Base-by-base conservation (phyloP, 2,888 invertebrate genomes). In the Mylabris sibirica region DNA sequence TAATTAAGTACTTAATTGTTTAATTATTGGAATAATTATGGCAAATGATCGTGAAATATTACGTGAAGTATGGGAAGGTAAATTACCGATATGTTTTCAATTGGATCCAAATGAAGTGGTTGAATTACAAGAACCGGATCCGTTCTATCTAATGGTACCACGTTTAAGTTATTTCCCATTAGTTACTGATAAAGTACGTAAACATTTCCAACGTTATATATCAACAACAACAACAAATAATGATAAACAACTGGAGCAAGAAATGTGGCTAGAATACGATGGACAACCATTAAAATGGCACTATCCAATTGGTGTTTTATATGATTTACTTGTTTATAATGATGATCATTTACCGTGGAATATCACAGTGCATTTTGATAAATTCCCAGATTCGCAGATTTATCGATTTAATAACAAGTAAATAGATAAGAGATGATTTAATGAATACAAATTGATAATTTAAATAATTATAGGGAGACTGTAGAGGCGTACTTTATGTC, bases 401-500 rank as follows among this genome's bases (percentile, higher is more conserved):
- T 90, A 98, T 76, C 93, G 92, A 82, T 96, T 96, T 82, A 90
- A 90, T 63, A 94, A 91, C 80, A 94, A 93, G 95, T 95, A 88
- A 30, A 30, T 30, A 30, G n/a, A n/a, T n/a, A 80, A 2, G 41
- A 5, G 3, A 83, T 78, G 14, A 63, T 65, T 38, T 3, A 4
- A 17, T 53, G 1, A 1, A 60, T 62, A 44, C 61, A 63, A 26
- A 34, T 61, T 20, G 35, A 22, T 62, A 62, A 53, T 67, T 60
- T 66, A 11, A 38, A 53, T n/a, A 59, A 64, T 69, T 68, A 64
- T 70, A 96, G 95, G 84, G 98, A 98, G 83, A 89, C 92, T 14
- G 92, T 99, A 17, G 97, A 98, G 85, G 92, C 97, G 2, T 93
- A 97, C 84, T 99, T 96, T 84, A 93, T 99, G 91, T 93, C 97